Conservation (phyloP, 2,888 invertebrate species). For the Himalopsyche kuldschensis region DNA sequence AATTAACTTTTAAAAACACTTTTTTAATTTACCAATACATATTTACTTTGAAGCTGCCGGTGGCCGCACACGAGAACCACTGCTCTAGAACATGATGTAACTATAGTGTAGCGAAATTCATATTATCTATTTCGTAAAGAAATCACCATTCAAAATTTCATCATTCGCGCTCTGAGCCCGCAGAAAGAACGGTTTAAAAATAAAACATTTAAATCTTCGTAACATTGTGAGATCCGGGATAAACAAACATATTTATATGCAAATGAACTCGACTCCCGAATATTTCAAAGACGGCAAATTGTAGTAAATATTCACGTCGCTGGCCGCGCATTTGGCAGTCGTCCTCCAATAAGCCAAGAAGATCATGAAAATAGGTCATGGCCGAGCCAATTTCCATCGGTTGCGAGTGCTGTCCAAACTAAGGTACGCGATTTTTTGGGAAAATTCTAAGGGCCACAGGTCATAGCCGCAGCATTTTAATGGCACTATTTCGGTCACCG, state of each 20-base stretch:
- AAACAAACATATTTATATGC: not conserved
- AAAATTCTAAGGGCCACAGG: too few relatives aligned
- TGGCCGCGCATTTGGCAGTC: not conserved
- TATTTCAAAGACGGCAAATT: not conserved
- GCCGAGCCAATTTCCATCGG: not conserved
- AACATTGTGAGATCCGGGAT: not conserved
- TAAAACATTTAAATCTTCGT: not conserved
- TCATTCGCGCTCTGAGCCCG: not conserved
- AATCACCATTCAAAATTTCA: not conserved
- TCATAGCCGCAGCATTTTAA: too few relatives aligned
- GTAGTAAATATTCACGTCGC: not conserved
- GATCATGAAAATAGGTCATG: not conserved
- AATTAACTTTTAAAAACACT: too few relatives aligned
- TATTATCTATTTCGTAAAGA: not conserved
- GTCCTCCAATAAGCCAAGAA: not conserved
- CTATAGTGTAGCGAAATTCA: too few relatives aligned
- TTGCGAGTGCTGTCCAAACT: not conserved
- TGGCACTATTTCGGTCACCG: too few relatives aligned
- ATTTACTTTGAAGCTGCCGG: too few relatives aligned
- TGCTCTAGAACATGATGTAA: too few relatives aligned
- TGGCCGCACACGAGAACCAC: too few relatives aligned
- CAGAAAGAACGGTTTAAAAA: not conserved
- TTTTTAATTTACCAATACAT: too few relatives aligned
- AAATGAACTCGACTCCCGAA: not conserved
- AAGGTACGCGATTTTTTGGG: not conserved